Percentiles rank a stretch among this genome's conserved stretches.
Evolutionary conservation across 2,797 vertebrate species (phyloP).

Genomic region (Macropus fuliginosus): DNA sequence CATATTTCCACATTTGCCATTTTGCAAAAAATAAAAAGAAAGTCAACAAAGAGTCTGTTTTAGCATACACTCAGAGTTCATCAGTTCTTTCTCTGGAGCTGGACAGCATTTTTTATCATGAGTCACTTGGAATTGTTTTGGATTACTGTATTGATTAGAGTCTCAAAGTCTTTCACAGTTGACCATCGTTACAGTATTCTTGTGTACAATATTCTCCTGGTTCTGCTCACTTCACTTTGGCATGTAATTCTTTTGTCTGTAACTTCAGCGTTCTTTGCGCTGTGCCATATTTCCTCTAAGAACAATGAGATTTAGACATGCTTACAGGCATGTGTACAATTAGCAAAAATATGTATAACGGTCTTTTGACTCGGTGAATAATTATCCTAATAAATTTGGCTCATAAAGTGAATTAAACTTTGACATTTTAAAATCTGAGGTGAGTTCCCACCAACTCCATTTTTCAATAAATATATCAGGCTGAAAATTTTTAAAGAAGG

Average conservation of each 20-base stretch:
- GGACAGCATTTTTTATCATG: background rate
- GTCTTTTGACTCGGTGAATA: background rate
- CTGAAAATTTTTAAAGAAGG: background rate
- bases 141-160: background rate
- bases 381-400: background rate
- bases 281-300: background rate
- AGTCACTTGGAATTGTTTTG: background rate
- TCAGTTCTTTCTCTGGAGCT: background rate
- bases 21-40: background rate
- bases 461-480: background rate
- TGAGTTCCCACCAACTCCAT: background rate
- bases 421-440: background rate
- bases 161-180: background rate
- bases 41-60: no score
- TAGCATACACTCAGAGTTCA: background rate
- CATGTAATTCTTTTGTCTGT: background rate
- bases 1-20: background rate
- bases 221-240: background rate
- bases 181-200: background rate
- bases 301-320: background rate
- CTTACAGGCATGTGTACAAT: background rate
- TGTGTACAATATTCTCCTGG: background rate
- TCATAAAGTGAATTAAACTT: background rate
- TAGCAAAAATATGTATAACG: background rate
- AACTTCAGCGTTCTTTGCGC: background rate